phyloP scores from a whole-genome alignment of 2,888 invertebrate genomes.

The Watsonalla cultraria region DNA sequence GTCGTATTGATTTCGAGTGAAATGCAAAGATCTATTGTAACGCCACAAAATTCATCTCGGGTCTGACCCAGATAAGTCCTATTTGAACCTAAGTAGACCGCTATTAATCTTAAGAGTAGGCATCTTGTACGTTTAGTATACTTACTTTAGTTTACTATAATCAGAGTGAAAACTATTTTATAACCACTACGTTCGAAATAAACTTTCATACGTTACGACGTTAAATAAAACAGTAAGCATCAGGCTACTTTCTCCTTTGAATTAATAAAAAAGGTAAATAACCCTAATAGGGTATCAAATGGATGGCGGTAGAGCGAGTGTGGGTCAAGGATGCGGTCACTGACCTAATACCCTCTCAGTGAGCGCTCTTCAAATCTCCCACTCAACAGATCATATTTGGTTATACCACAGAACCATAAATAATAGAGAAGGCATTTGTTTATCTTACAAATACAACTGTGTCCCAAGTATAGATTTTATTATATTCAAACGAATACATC shows the following conservation, averaged over 20 bases:
- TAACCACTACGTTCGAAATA: too few relatives aligned
- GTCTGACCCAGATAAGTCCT: background rate
- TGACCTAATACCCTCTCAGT: conserved; percentile 41
- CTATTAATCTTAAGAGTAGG: background rate
- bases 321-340: conserved; percentile 67
- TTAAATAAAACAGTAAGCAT: too few relatives aligned
- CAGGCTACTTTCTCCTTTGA: background rate
- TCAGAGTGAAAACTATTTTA: background rate
- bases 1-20: background rate
- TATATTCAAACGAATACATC: too few relatives aligned
- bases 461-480: too few relatives aligned
- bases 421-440: background rate
- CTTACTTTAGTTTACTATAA: too few relatives aligned
- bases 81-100: background rate
- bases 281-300: conserved; percentile 17
- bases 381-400: conserved; percentile 10
- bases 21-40: background rate
- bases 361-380: conserved; percentile 1
- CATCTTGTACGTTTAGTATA: background rate
- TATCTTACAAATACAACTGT: too few relatives aligned
- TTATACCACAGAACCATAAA: background rate
- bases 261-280: background rate
- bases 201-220: too few relatives aligned
- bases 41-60: background rate
- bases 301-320: conserved; percentile 18